Percentiles rank a stretch among this genome's conserved stretches.
These are phyloP conservation scores for Smittia sp. DNA, from an alignment of 2,888 invertebrate species.

Conservation along the genomic window DNA sequence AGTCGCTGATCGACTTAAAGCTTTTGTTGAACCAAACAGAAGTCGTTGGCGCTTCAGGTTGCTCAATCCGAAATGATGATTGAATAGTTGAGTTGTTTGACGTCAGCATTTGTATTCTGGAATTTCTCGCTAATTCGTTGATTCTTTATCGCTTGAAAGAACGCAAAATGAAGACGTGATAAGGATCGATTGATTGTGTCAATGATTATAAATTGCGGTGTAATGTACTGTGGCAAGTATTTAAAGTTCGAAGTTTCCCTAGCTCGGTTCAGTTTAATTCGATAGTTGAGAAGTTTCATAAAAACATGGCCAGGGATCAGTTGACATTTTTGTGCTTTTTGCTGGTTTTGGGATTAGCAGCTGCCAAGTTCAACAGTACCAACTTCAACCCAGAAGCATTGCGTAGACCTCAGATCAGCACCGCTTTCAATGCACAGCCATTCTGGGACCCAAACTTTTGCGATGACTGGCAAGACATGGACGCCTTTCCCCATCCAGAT, in stretches of 20 bases:
- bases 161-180: constrained; percentile 3
- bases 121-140: constrained; percentile 6
- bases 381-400: not conserved
- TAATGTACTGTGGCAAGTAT: not conserved
- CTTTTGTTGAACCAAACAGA: too few relatives aligned
- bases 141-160: constrained; percentile 3
- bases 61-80: constrained; percentile 14
- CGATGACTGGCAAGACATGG: not conserved
- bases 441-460: not conserved
- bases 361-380: not conserved
- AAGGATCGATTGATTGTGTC: not conserved
- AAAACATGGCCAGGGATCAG: not conserved
- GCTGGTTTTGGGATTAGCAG: not conserved
- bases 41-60: not conserved
- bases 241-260: not conserved
- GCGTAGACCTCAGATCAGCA: not conserved
- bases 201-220: constrained; percentile 28
- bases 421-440: not conserved
- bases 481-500: not conserved
- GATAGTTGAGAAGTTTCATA: not conserved
- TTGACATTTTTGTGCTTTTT: not conserved
- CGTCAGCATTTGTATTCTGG: not conserved
- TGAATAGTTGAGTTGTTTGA: not conserved
- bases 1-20: too few relatives aligned
- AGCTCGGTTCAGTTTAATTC: not conserved